Evolutionary conservation across 2,113 vertebrate species (phyloP), one percentile per base, ranked within the genome.

Genomic region (Labeo catla): DNA sequence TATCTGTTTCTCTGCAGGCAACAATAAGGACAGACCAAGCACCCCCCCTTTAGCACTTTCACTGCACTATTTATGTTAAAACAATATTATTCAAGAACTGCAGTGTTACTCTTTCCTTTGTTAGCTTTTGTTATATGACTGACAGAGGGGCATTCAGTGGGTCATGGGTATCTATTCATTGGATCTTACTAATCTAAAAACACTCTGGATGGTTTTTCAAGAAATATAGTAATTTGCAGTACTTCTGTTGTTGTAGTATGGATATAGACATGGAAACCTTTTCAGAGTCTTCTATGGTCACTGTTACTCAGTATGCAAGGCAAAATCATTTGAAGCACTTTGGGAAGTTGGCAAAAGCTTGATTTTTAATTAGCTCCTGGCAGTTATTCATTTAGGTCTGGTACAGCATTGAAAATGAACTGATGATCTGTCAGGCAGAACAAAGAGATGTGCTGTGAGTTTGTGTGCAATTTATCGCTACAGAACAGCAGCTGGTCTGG

Each of bases 361-460:
- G 73, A 76, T 76, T 76, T 76, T 76, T 76, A 76, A 76, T 76
- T 50, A 76, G 73, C 21, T 72, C 36, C 68, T 43, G 36, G 68
- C 68, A 23, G 73, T 76, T 49, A 23, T 49, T 76, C 73, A 23
- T 76, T 76, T 45, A 92, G 93, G 28, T 90, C 91, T n/a, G 92
- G 91, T n/a, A 23, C 83, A 9, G 83, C 52, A 45, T 91, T 93
- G 91, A 95, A 76, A 95, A 95, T 94, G 93, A 95, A 95, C 94
- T 95, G 93, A 95, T 95, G 95, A 95, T 95, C 93, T 94, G 93
- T 90, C 89, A 47, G 87, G 87, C 91, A 93, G 92, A 95, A 95
- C 94, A 95, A 95, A 95, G 93, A 93, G 63, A 34, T 95, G 92
- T 95, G 93, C 93, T 94, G 92, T 93, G 93, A 92, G 91, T 95